Percentiles rank a stretch among this genome's conserved stretches.
Evolutionary conservation across 2,888 invertebrate species (phyloP).

Genomic region (Tubulanus polymorphus): DNA sequence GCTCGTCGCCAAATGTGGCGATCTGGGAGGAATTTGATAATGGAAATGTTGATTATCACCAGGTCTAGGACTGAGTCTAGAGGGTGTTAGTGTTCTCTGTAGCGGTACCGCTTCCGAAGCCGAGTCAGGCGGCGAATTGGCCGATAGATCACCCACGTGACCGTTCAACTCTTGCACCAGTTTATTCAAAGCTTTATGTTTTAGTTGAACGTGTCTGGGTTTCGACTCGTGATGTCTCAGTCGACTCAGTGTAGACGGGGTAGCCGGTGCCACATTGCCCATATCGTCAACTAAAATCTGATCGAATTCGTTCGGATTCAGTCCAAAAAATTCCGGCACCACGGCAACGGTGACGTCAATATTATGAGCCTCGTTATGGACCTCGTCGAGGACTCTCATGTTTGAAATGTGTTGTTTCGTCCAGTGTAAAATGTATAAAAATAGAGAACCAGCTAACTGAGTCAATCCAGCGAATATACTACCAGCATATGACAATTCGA

Average conservation of each 20-base stretch:
- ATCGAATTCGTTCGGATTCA: background rate
- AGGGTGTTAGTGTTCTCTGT: no score
- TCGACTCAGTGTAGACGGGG: no score
- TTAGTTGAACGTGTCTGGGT: background rate
- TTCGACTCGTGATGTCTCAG: background rate
- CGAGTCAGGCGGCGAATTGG: no score
- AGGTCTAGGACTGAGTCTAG: no score
- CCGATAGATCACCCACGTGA: no score
- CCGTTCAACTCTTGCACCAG: background rate
- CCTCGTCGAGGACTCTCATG: conserved; percentile 26
- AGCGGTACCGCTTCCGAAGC: no score
- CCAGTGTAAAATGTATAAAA: conserved; percentile 42
- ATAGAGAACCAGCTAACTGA: conserved; percentile 37
- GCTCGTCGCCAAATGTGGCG: no score
- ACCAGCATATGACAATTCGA: no score
- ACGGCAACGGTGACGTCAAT: conserved; percentile 1
- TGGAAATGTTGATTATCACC: no score
- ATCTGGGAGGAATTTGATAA: no score
- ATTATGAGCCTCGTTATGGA: background rate
- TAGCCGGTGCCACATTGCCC: background rate
- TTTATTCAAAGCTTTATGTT: conserved; percentile 1
- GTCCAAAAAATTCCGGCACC: background rate
- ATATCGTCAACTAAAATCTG: background rate
- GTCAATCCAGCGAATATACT: conserved; percentile 40
- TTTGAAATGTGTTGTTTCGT: conserved; percentile 42